These are phyloP conservation scores for Lepidurus apus DNA, from an alignment of 1,140 invertebrate genomes.

Conservation along the genomic window DNA sequence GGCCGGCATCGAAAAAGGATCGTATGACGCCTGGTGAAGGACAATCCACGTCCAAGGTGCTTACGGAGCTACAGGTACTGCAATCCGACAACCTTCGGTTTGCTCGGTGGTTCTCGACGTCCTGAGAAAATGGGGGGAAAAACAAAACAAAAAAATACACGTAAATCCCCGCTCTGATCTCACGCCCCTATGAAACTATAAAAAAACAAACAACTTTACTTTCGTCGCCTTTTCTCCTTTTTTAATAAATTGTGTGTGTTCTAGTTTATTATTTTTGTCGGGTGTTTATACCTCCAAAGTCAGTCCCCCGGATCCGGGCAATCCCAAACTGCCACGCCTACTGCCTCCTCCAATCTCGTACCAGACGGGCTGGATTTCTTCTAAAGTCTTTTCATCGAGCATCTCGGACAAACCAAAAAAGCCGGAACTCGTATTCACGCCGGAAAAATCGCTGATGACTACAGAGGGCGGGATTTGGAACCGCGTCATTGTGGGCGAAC, in stretches of 20 bases:
- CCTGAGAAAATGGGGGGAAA: background rate
- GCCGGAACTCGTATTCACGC: background rate
- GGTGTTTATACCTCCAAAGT: background rate
- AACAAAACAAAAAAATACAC: background rate
- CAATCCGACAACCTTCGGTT: conserved; percentile 58
- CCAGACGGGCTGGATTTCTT: background rate
- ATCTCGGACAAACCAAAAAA: background rate
- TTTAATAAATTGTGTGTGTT: too few relatives aligned
- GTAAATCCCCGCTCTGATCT: background rate
- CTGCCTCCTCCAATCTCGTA: background rate
- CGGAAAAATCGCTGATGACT: background rate
- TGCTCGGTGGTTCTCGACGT: conserved; percentile 12
- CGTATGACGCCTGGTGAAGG: conserved; percentile 28
- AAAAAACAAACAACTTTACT: too few relatives aligned
- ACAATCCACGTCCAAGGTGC: conserved; percentile 33
- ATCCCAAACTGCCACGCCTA: conserved; percentile 3
- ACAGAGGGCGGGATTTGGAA: background rate
- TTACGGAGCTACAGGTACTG: conserved; percentile 54
- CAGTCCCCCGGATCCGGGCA: background rate
- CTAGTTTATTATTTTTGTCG: background rate
- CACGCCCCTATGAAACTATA: too few relatives aligned
- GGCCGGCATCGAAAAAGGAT: conserved; percentile 25
- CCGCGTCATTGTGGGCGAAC: background rate
- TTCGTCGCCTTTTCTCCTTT: too few relatives aligned
- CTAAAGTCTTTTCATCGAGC: background rate